These are phyloP conservation scores for Clarias macrocephalus DNA, from an alignment of 2,113 vertebrate genomes.

Conservation along the genomic window DNA sequence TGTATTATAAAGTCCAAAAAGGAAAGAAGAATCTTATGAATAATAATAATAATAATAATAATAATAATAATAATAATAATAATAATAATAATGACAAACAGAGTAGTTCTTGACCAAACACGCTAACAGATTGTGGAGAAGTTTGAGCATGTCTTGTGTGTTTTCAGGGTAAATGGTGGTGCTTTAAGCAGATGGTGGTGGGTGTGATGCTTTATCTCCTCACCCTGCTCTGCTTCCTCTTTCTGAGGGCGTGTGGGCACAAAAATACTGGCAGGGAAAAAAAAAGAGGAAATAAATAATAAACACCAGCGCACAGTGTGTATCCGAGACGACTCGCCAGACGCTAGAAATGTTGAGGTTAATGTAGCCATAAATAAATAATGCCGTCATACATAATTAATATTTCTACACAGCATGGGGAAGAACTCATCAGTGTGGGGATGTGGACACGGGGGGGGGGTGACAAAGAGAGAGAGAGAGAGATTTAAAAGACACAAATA, in stretches of 20 bases:
- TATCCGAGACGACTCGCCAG: slow-evolving; percentile 45
- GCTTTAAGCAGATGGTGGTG: slow-evolving; percentile 64
- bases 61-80: not conserved
- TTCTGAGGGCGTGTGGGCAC: slow-evolving; percentile 16
- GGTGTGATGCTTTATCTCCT: slow-evolving; percentile 78
- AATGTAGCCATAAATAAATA: slow-evolving; percentile 74
- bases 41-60: not conserved
- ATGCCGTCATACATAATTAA: slow-evolving; percentile 51
- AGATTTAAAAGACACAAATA: not conserved
- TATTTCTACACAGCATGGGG: slow-evolving; percentile 15
- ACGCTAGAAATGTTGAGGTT: slow-evolving; percentile 65
- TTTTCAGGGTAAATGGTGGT: not conserved
- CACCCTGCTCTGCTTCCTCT: slow-evolving; percentile 10
- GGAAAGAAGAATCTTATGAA: no score
- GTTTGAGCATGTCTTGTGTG: not conserved
- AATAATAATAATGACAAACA: not conserved
- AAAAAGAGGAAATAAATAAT: slow-evolving; percentile 62
- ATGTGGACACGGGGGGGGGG: slow-evolving; percentile 21
- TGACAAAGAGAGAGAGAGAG: slow-evolving; percentile 22
- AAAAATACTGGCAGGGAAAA: not conserved
- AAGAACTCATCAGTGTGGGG: slow-evolving; percentile 34
- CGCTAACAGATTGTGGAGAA: not conserved
- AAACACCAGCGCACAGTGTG: slow-evolving; percentile 59
- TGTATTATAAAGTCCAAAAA: no score
- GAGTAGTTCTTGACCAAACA: not conserved